Evolutionary conservation across 2,888 invertebrate genomes (phyloP).

Genomic region (Lasioglossum figueresi): DNA sequence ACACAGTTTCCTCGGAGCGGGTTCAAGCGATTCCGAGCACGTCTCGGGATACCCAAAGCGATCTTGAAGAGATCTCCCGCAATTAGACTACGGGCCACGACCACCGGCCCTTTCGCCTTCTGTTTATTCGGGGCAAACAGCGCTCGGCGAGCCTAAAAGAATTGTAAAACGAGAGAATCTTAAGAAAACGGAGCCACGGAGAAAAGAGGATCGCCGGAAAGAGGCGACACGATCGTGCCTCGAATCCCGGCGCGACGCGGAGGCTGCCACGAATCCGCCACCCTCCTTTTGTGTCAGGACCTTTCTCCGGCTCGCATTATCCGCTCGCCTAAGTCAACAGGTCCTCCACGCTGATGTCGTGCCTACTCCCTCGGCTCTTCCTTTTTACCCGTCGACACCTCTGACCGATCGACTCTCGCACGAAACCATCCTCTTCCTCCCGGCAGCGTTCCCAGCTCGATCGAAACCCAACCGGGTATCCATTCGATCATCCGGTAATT

Average conservation of each 20-base stretch:
- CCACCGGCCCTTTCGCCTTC: conserved; percentile 56
- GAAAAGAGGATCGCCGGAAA: conserved; percentile 27
- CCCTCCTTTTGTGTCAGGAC: conserved; percentile 68
- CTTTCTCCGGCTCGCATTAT: conserved; percentile 68
- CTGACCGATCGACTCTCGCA: conserved; percentile 46
- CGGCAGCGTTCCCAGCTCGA: conserved; percentile 9
- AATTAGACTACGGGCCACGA: conserved; percentile 61
- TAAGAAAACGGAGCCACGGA: conserved; percentile 32
- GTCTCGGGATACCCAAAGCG: background rate
- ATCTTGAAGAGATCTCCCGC: conserved; percentile 40
- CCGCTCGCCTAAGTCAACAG: conserved; percentile 73
- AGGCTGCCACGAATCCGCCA: conserved; percentile 63
- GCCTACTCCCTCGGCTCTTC: conserved; percentile 30
- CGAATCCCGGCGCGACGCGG: conserved; percentile 40
- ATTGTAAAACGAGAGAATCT: conserved; percentile 20
- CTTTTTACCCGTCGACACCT: conserved; percentile 63
- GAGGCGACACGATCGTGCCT: conserved; percentile 51
- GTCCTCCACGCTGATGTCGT: conserved; percentile 60
- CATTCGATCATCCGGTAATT: conserved; percentile 21
- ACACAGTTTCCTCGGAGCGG: conserved; percentile 6
- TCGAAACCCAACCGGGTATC: conserved; percentile 10
- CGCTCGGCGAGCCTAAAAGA: conserved; percentile 23
- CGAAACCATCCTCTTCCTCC: conserved; percentile 23
- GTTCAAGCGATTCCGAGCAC: conserved; percentile 2
- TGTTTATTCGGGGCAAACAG: conserved; percentile 74